Base-by-base conservation (phyloP, 2,888 invertebrate genomes). In the Clitarchus hookeri region DNA sequence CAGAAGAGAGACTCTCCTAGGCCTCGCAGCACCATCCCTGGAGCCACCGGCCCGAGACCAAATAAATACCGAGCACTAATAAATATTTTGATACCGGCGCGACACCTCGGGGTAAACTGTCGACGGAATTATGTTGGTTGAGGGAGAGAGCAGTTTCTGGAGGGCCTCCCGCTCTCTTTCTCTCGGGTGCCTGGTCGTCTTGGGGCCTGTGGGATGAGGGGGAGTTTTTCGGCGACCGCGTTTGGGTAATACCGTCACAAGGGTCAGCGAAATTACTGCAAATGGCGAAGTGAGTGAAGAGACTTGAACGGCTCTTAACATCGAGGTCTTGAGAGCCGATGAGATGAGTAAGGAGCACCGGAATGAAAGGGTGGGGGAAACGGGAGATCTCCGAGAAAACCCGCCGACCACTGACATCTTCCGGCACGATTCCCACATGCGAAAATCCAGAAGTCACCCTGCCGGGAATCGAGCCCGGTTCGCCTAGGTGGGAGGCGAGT, bases 51-150 rank as follows among this genome's bases (percentile, higher is more conserved):
- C 79, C 16, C 82, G 83, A 87, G 86, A 84, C 86, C 87, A 87
- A 87, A 87, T 87, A 87, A 86, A 87, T 87, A 87, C 84, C 79
- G 26, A 79, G 80, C 80, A 84, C 85, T 86, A 87, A 87, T 87
- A 87, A 87, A 87, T 87, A 85, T 87, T 87, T 86, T 86, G 86
- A 85, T 85, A 84, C 86, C 85, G 87, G 87, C 87, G 86, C 86
- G 88, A 87, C 87, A 86, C 84, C 85, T 88, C 86, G 87, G 87
- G 86, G 86, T 88, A 88, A 84, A 88, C 86, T 87, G 88, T 86
- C 85, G 86, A 88, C 88, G 86, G 88, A 88, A 88, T 88, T 88
- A 88, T 87, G 87, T 80, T n/a, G 23, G 65, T 19, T 23, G 65
- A 23, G n/a, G 65, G 65, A 23, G 65, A 65, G n/a, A n/a, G 23